Conservation (phyloP, 2,888 invertebrate species). For the Andrena trimmerana region DNA sequence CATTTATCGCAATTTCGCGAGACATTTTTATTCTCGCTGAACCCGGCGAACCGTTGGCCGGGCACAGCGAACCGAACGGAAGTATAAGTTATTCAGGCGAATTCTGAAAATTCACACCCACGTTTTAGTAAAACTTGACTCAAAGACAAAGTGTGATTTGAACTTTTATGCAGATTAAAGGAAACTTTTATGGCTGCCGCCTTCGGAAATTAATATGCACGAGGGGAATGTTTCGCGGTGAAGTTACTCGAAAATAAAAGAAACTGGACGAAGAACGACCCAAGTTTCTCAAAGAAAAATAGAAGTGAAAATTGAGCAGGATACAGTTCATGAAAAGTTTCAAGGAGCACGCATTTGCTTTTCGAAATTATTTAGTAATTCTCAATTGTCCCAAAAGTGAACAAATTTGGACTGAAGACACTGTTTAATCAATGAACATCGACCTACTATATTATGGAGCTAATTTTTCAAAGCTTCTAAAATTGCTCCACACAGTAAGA, state of each 20-base stretch:
- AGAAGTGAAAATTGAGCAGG: neutral
- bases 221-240: constrained; percentile 3
- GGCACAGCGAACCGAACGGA: too few species aligned
- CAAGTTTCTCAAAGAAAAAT: neutral
- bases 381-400: neutral
- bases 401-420: neutral
- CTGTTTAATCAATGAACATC: neutral
- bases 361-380: neutral
- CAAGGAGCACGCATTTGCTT: neutral
- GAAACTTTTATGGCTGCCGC: neutral
- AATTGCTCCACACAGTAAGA: neutral
- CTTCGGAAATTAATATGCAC: neutral
- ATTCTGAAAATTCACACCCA: too few species aligned
- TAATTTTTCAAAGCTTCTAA: too few species aligned
- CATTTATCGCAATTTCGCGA: neutral
- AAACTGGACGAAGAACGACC: neutral
- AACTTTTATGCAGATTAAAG: constrained; percentile 9
- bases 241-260: constrained; percentile 21
- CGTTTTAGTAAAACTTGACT: too few species aligned
- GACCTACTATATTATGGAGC: neutral
- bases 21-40: too few species aligned
- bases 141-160: neutral
- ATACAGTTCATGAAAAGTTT: constrained; percentile 11
- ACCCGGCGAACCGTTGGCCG: too few species aligned
- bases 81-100: too few species aligned